These are phyloP conservation scores for Melipona quadrifasciata DNA, from an alignment of 1,140 invertebrate species.

Conservation along the genomic window DNA sequence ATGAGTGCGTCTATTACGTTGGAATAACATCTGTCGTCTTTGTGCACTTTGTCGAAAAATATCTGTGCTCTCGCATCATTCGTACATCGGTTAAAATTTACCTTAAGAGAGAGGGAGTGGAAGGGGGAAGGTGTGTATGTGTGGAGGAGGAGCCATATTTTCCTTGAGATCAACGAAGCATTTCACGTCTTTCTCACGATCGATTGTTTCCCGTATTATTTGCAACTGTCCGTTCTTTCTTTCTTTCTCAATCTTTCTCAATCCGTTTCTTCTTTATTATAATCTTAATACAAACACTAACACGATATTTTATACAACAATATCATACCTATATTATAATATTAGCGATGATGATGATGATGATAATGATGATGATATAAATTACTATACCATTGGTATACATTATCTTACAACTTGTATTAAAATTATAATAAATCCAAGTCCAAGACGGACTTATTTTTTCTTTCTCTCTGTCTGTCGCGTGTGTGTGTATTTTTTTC, in stretches of 20 bases:
- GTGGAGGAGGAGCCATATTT: too few species aligned
- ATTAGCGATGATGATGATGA: slow-evolving; percentile 11
- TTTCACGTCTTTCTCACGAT: not conserved
- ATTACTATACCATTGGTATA: slow-evolving; percentile 23
- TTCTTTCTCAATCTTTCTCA: not conserved
- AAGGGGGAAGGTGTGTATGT: too few species aligned
- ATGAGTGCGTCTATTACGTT: slow-evolving; percentile 55
- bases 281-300: slow-evolving; percentile 42
- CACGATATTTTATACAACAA: slow-evolving; percentile 23
- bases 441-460: not conserved
- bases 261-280: slow-evolving; percentile 23
- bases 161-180: not conserved
- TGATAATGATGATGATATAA: slow-evolving; percentile 21
- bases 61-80: not conserved
- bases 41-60: slow-evolving; percentile 45
- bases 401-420: slow-evolving; percentile 32
- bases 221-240: not conserved
- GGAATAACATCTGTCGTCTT: slow-evolving; percentile 30
- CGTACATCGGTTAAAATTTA: not conserved
- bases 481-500: not conserved
- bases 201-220: slow-evolving; percentile 24
- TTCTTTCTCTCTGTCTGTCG: too few species aligned
- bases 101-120: too few species aligned
- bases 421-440: slow-evolving; percentile 43
- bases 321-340: slow-evolving; percentile 29